Evolutionary conservation across 2,797 vertebrate genomes (phyloP).

Genomic region (Liparis tanakae): DNA sequence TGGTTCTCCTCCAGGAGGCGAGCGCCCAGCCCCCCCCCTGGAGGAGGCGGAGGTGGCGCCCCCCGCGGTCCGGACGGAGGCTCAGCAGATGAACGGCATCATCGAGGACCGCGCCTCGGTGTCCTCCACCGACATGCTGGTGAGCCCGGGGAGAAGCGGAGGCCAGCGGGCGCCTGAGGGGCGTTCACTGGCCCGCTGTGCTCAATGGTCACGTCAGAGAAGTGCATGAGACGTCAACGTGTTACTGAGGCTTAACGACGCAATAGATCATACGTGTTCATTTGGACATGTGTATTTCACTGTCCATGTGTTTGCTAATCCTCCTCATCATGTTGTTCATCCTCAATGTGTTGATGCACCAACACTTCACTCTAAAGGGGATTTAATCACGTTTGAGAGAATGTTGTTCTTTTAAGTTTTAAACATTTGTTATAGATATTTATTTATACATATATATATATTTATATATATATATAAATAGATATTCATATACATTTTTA

Average conservation of each 20-base stretch:
- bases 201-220: not conserved
- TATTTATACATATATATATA: too few species aligned
- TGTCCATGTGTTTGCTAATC: too few species aligned
- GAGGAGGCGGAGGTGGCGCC: conserved; percentile 77
- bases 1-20: conserved; percentile 45
- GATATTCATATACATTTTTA: too few species aligned
- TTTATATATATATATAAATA: too few species aligned
- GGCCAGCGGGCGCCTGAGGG: too few species aligned
- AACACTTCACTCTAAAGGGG: not conserved
- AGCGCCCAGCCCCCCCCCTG: conserved; percentile 61
- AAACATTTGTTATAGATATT: too few species aligned
- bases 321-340: not conserved
- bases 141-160: too few species aligned
- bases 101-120: conserved; percentile 91
- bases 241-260: not conserved
- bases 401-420: not conserved
- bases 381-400: not conserved
- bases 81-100: conserved; percentile 91
- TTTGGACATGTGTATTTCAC: too few species aligned
- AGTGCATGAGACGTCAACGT: not conserved
- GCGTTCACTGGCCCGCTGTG: too few species aligned
- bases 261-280: not conserved
- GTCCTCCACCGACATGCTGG: conserved; percentile 94
- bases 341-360: not conserved
- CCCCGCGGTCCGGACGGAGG: conserved; percentile 77